These are phyloP conservation scores for Saccostrea glomerata DNA, from an alignment of 1,140 invertebrate genomes.

Conservation along the genomic window DNA sequence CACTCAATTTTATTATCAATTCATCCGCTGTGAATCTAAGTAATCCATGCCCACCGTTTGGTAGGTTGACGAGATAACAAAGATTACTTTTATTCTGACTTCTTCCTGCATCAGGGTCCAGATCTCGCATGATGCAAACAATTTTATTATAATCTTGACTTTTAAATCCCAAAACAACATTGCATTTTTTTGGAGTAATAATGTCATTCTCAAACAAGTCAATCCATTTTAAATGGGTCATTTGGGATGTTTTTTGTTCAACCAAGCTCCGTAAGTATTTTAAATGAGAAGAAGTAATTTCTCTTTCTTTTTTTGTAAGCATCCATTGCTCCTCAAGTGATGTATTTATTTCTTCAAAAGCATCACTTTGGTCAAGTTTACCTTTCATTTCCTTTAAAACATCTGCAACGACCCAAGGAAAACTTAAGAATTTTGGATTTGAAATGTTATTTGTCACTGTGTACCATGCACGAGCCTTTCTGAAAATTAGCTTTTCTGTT, in stretches of 20 bases:
- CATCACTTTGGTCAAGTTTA: not conserved
- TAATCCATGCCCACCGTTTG: too few relatives aligned
- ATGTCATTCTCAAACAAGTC: not conserved
- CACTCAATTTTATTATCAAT: too few relatives aligned
- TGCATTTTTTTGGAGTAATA: not conserved
- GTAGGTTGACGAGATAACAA: too few relatives aligned
- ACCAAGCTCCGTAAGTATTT: too few relatives aligned
- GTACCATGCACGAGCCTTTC: conserved; percentile 46
- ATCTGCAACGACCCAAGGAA: conserved; percentile 39
- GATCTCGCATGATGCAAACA: too few relatives aligned
- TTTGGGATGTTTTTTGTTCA: too few relatives aligned
- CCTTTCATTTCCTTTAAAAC: not conserved
- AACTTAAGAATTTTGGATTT: conserved; percentile 5
- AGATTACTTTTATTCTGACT: too few relatives aligned
- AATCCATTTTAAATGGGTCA: not conserved
- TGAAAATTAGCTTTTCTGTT: not conserved
- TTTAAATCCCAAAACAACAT: too few relatives aligned
- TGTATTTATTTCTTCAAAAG: not conserved
- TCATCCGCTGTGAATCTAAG: too few relatives aligned
- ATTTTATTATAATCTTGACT: too few relatives aligned
- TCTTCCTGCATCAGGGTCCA: too few relatives aligned
- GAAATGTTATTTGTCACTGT: not conserved
- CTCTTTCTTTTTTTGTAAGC: not conserved
- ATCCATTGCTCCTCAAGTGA: not conserved
- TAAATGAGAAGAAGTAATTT: not conserved